Evolutionary conservation across 2,888 invertebrate species (phyloP), one percentile per base, ranked within the genome.

Genomic region (Epinotia brunnichana): DNA sequence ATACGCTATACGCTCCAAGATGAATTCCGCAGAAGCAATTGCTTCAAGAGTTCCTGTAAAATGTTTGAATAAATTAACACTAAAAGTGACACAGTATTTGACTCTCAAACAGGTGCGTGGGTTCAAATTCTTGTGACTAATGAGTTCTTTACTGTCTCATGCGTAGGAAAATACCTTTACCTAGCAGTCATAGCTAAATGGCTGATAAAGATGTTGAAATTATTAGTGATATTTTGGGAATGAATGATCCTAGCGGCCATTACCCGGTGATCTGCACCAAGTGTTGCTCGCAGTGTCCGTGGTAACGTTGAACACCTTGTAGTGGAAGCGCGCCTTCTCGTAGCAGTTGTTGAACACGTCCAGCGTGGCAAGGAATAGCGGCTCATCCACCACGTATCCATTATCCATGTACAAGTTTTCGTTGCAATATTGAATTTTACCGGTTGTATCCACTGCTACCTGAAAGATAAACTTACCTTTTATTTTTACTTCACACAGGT

Each of bases 1-100:
- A 44, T 83, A 84, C 0, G 95, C 91, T 75, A 95, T 94, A 75
- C 95, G 94, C 67, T 95, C 95, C 94, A 95, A 94, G 3, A 95
- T 88, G 75, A 87, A 86, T 82, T 95, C 95, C 41, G 89, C 87
- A 81, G 94, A 87, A 5, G 88, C 92, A 0, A 94, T 78, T 11
- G 87, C 94, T 83, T 95, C 95, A 1, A 92, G 85, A 1, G 93
- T 88, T 10, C 85, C 89, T 83, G 77, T 53, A 78, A 69, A 75
- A 48, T 48, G n/a, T n/a, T 48, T 48, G 4, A 48, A 48, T 48
- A 48, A 48, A 48, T 48, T 48, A n/a, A n/a, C 5, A n/a, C 48
- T 13, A n/a, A 4, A 48, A n/a, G 35, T 9, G 1, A 1, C 35
- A 35, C 1, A 35, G 9, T 7, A 9, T 9, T 7, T 35, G 35